phyloP scores from a whole-genome alignment of 2,113 vertebrate species.

The Catharus fuscescens region DNA sequence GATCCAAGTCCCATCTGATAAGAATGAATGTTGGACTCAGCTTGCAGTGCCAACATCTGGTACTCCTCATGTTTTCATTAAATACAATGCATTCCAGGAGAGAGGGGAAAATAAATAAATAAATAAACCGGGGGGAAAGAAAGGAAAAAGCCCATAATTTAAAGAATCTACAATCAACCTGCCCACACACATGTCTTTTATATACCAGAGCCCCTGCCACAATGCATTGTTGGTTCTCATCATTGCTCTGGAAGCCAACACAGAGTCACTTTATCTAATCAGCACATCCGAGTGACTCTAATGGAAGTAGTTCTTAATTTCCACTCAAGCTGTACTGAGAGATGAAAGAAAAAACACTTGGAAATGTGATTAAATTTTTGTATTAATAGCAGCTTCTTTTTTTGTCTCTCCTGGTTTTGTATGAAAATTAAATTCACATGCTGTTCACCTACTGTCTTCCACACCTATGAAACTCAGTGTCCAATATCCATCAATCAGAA shows the following conservation, averaged over 20 bases:
- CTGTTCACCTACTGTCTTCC: not conserved
- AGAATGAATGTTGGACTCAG: not conserved
- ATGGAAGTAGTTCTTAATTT: conserved; percentile 15
- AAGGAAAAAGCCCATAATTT: not conserved
- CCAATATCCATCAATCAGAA: not conserved
- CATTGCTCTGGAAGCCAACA: conserved; percentile 1
- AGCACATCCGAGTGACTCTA: not conserved
- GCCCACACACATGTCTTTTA: not conserved
- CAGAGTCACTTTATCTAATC: not conserved
- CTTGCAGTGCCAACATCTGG: not conserved
- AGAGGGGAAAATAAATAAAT: not conserved
- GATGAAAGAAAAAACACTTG: not conserved
- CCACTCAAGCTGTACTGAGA: not conserved
- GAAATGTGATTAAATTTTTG: not conserved
- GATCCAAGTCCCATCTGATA: conserved; percentile 19
- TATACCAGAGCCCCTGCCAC: not conserved
- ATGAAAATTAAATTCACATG: not conserved
- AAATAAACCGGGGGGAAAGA: not conserved
- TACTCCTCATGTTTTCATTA: not conserved
- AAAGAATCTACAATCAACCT: conserved; percentile 2
- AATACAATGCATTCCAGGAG: not conserved
- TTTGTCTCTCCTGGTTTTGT: not conserved
- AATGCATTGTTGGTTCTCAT: not conserved
- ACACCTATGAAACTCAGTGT: not conserved
- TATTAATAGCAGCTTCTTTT: not conserved